Conservation (phyloP, 2,113 vertebrate genomes). For the Dromaius novaehollandiae region DNA sequence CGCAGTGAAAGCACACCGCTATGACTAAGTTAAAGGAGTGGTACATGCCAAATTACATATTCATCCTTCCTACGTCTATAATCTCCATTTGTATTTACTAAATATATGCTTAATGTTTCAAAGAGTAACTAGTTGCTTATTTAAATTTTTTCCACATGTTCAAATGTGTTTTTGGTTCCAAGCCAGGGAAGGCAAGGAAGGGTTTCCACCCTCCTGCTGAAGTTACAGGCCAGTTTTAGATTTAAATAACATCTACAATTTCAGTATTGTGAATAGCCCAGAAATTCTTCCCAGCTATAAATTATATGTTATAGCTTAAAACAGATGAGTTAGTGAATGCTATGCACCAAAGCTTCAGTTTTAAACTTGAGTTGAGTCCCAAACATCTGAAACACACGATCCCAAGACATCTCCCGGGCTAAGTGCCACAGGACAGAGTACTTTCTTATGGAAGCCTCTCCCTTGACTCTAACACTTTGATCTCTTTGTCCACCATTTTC, state of each 20-base stretch:
- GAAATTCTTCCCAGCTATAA: background rate
- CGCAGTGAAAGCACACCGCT: background rate
- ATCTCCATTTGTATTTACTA: constrained; percentile 37
- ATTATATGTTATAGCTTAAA: background rate
- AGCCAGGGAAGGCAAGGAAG: background rate
- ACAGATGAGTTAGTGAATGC: background rate
- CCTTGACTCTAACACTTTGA: background rate
- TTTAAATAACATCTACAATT: constrained; percentile 59
- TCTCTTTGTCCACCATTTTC: background rate
- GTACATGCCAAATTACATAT: background rate
- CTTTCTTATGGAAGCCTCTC: background rate
- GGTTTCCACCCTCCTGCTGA: constrained; percentile 55
- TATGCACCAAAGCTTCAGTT: background rate
- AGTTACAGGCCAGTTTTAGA: constrained; percentile 39
- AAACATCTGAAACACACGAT: background rate
- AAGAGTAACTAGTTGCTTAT: constrained; percentile 16
- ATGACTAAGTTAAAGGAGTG: background rate
- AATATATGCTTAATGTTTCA: constrained; percentile 9
- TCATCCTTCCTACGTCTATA: background rate
- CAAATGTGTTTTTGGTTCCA: constrained; percentile 30
- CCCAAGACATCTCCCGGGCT: background rate
- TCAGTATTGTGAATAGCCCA: background rate
- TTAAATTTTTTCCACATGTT: constrained; percentile 62
- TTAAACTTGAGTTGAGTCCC: background rate
- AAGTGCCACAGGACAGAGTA: background rate